Evolutionary conservation across 2,113 vertebrate genomes (phyloP).

Genomic region (Arizona elegans): DNA sequence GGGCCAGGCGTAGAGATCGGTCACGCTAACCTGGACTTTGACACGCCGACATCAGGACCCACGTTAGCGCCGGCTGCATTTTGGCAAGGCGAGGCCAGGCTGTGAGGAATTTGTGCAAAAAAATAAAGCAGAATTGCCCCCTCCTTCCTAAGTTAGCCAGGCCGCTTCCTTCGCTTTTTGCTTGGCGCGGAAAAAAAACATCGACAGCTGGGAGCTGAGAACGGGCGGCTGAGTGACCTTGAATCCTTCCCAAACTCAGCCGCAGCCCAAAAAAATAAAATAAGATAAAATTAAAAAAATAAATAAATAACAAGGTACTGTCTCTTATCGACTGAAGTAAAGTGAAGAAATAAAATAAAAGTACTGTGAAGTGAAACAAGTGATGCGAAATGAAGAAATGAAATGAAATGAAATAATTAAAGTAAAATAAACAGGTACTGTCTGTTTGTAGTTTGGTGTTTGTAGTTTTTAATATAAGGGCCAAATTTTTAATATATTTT

Average conservation of each 20-base stretch:
- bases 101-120: neutral
- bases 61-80: neutral
- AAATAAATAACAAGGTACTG: neutral
- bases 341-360: neutral
- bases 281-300: neutral
- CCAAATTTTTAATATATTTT: too few species aligned
- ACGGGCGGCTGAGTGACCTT: neutral
- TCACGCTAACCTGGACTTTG: neutral
- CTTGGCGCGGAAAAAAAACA: neutral
- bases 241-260: neutral
- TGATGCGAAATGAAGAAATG: too few species aligned
- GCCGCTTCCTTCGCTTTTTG: neutral
- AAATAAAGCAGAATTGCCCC: neutral
- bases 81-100: neutral
- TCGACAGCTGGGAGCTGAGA: neutral
- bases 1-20: neutral
- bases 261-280: neutral
- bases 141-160: neutral
- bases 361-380: neutral
- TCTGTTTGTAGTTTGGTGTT: too few species aligned
- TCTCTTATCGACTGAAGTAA: neutral
- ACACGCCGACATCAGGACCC: fast-evolving
- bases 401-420: too few species aligned
- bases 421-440: too few species aligned
- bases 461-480: too few species aligned